phyloP scores from a whole-genome alignment of 1,140 invertebrate species.

The Pemphigus obesinymphae region DNA sequence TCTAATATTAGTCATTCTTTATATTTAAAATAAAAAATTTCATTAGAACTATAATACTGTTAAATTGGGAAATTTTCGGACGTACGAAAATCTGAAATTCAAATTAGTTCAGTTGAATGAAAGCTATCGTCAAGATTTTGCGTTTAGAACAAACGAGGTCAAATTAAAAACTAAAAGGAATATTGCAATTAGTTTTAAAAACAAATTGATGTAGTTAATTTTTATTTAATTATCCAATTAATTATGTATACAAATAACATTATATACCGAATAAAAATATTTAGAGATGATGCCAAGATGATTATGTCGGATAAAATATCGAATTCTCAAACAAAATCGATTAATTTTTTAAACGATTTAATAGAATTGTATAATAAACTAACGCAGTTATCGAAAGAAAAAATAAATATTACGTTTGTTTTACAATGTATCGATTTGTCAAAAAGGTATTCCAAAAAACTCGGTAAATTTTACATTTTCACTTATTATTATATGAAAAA shows the following conservation, averaged over 20 bases:
- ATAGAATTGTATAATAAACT: not conserved
- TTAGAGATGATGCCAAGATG: not conserved
- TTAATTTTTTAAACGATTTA: not conserved
- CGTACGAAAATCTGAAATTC: not conserved
- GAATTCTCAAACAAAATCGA: not conserved
- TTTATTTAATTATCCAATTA: too few relatives aligned
- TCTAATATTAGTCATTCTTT: too few relatives aligned
- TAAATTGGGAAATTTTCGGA: slow-evolving; percentile 4
- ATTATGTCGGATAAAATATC: not conserved
- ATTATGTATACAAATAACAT: too few relatives aligned
- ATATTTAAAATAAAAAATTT: too few relatives aligned
- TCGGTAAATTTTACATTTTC: not conserved
- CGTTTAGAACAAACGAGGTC: not conserved
- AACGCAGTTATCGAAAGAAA: not conserved
- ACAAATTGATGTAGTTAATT: too few relatives aligned
- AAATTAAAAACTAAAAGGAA: too few relatives aligned
- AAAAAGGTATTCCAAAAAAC: not conserved
- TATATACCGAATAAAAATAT: too few relatives aligned
- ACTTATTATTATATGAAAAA: too few relatives aligned
- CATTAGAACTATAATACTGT: slow-evolving; percentile 19
- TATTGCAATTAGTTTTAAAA: too few relatives aligned
- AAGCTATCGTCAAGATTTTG: not conserved
- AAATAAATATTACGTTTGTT: not conserved
- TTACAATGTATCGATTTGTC: not conserved
- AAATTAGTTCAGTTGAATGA: not conserved